phyloP scores from a whole-genome alignment of 1,140 invertebrate species.

The Diorhabda elongata region DNA sequence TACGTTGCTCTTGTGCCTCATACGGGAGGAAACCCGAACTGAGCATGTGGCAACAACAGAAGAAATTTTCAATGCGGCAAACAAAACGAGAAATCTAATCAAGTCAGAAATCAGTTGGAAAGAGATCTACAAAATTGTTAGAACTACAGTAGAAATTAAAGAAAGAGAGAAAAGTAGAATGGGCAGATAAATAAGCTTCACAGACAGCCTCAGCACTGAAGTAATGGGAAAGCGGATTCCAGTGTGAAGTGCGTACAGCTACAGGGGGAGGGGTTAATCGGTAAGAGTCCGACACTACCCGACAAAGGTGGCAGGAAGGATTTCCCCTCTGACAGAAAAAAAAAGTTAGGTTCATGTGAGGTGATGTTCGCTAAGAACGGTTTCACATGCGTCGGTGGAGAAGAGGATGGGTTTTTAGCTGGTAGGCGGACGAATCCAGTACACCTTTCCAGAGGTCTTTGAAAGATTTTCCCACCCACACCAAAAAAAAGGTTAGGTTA shows the following conservation, averaged over 20 bases:
- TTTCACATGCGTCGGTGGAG: too few relatives aligned
- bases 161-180: neutral
- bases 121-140: neutral
- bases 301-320: too few relatives aligned
- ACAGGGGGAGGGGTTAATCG: neutral
- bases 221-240: slow-evolving; percentile 8
- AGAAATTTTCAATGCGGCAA: neutral
- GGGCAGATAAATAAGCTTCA: too few relatives aligned
- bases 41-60: neutral
- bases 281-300: too few relatives aligned
- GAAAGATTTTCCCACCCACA: too few relatives aligned
- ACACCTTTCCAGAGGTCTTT: too few relatives aligned
- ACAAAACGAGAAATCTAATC: neutral
- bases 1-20: neutral
- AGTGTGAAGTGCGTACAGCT: neutral
- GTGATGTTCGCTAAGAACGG: too few relatives aligned
- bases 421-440: too few relatives aligned
- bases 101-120: neutral
- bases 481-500: too few relatives aligned
- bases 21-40: neutral
- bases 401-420: too few relatives aligned
- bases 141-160: slow-evolving; percentile 5
- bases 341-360: too few relatives aligned
- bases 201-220: slow-evolving; percentile 1
- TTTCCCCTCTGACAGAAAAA: too few relatives aligned